phyloP scores from a whole-genome alignment of 2,888 invertebrate species.

The Molorchus minor region DNA sequence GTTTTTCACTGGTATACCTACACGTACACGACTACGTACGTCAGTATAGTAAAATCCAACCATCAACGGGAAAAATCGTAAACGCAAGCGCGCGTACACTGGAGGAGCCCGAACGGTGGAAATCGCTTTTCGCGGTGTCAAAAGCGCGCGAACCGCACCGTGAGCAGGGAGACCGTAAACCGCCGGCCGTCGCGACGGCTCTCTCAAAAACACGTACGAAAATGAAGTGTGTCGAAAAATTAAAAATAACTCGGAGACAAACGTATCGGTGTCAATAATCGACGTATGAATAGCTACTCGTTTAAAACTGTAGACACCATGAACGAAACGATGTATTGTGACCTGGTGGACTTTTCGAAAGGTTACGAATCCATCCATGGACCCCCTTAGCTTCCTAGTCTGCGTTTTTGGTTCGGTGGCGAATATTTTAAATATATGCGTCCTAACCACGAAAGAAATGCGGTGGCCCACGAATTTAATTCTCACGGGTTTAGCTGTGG shows the following conservation, averaged over 20 bases:
- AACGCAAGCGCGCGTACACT: constrained; percentile 12
- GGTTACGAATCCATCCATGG: constrained; percentile 82
- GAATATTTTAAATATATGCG: constrained; percentile 91
- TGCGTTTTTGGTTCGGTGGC: constrained; percentile 91
- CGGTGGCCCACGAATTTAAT: constrained; percentile 91
- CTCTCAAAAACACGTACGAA: neutral
- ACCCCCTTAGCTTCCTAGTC: constrained; percentile 83
- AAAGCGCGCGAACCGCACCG: constrained; percentile 12
- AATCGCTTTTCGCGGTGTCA: constrained; percentile 9
- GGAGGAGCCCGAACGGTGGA: neutral
- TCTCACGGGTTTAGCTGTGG: constrained; percentile 87
- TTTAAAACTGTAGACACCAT: constrained; percentile 11
- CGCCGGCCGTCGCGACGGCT: neutral
- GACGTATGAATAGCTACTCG: neutral
- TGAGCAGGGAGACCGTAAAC: neutral
- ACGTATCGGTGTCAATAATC: neutral
- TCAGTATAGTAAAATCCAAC: too few relatives aligned
- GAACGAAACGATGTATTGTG: constrained; percentile 56
- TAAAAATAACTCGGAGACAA: neutral
- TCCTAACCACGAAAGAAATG: constrained; percentile 90
- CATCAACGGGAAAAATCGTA: neutral
- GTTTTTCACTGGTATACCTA: too few relatives aligned
- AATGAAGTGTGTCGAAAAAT: constrained; percentile 2
- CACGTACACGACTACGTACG: too few relatives aligned
- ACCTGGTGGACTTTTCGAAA: constrained; percentile 69